These are phyloP conservation scores for Paratrypauchen microcephalus DNA, from an alignment of 2,797 vertebrate genomes.

Conservation along the genomic window DNA sequence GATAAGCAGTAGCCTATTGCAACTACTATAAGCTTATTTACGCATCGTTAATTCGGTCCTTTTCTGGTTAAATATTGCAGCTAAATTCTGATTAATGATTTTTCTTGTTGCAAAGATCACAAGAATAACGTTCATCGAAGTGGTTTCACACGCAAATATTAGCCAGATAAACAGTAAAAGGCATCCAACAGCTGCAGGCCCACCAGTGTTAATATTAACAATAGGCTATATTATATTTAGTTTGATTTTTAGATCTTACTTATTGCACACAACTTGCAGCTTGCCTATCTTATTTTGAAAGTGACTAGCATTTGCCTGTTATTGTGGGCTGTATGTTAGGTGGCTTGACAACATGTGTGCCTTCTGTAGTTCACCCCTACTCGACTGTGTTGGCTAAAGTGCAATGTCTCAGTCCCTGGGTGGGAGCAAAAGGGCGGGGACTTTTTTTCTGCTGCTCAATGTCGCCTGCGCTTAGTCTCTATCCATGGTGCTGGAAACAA, in stretches of 20 bases:
- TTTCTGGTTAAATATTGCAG: neutral
- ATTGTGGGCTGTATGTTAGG: neutral
- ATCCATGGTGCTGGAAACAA: slow-evolving; percentile 13
- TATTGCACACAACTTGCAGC: neutral
- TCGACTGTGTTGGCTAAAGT: slow-evolving; percentile 1
- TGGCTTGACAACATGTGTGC: slow-evolving; percentile 24
- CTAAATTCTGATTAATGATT: neutral
- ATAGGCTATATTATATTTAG: neutral
- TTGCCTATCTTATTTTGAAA: slow-evolving; percentile 49
- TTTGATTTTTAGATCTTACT: neutral
- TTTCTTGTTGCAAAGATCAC: neutral
- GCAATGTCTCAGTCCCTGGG: slow-evolving; percentile 3
- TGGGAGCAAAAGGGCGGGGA: slow-evolving; percentile 37
- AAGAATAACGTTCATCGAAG: neutral
- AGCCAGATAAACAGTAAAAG: neutral
- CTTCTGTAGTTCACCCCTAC: slow-evolving; percentile 3
- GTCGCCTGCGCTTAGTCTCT: neutral
- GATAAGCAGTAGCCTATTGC: no score
- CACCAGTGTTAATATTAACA: neutral
- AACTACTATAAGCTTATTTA: no score
- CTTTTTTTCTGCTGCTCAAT: slow-evolving; percentile 38
- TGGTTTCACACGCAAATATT: neutral
- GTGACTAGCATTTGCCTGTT: neutral
- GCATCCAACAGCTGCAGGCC: neutral
- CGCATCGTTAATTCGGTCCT: no score